phyloP scores from a whole-genome alignment of 2,888 invertebrate species.

The Lasioglossum lativentre region DNA sequence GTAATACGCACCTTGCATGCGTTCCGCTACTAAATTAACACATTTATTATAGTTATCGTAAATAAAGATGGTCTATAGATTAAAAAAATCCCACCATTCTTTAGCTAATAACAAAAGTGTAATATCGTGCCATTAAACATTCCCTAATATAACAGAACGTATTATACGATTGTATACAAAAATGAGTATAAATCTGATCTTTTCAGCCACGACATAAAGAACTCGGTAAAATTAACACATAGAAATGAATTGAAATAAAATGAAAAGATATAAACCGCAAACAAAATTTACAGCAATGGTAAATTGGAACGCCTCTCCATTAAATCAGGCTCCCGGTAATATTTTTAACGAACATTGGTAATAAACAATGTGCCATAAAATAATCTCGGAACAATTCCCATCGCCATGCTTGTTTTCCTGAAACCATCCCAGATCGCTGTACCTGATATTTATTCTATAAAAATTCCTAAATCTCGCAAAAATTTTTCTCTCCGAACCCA shows the following conservation, averaged over 20 bases:
- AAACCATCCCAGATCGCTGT: not conserved
- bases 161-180: not conserved
- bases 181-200: not conserved
- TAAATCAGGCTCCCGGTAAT: not conserved
- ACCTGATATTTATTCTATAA: not conserved
- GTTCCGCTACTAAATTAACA: not conserved
- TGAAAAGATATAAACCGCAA: not conserved
- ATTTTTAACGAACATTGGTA: not conserved
- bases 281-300: not conserved
- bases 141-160: not conserved
- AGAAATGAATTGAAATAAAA: not conserved
- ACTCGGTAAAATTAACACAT: no score
- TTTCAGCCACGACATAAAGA: not conserved
- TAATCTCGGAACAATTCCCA: no score
- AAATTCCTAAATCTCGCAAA: not conserved
- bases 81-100: not conserved
- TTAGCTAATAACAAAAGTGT: not conserved
- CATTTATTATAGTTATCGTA: no score
- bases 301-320: not conserved
- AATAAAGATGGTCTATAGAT: no score
- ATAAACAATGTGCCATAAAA: not conserved
- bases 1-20: not conserved
- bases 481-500: not conserved
- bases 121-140: not conserved
- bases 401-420: no score